Evolutionary conservation across 53 echinoderm and acorn worm species (phyloP), one percentile per base, ranked within the genome.

Genomic region (Temnopleurus reevesii): DNA sequence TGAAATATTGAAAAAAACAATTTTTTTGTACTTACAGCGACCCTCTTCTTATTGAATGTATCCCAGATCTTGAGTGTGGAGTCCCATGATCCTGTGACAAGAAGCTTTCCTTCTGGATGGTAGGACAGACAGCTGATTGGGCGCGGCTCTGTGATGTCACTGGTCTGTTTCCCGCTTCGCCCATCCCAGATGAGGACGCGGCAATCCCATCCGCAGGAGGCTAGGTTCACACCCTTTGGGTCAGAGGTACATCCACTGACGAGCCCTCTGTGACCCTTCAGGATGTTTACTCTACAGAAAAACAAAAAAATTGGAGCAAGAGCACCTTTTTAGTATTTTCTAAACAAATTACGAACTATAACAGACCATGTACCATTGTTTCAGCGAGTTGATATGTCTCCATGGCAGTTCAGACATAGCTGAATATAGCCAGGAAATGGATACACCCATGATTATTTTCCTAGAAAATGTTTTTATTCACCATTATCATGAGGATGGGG

Each of bases 181-280:
- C 95, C 99, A 28, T 96, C 92, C 99, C 99, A 99, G 59, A 99
- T 86, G 33, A 79, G 92, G 36, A 99, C 77, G 1, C 77, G 64
- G 59, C 92, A 99, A 76, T 99, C 99, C 99, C 99, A 99, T 0
- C 96, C 96, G n/a, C 93, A 92, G 5, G 99, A 99, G 4, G 92
- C 94, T 4, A 99, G 89, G 56, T 91, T 76, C 27, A 81, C 86
- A 36, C 94, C 93, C 55, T 89, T 84, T 44, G 83, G 57, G 77
- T 93, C 91, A 5, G 93, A 53, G 76, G 90, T 92, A 66, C 96
- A 99, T 44, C 91, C 89, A 49, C 92, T 99, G 38, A 99, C 90
- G 1, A 90, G 95, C 12, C 93, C 93, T 18, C 92, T 89, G 87
- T 99, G 99, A 15, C 91, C 94, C 46, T 91, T 96, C 90, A 96